Conservation (phyloP, 2,797 vertebrate species). For the Orestias chungarensis region DNA sequence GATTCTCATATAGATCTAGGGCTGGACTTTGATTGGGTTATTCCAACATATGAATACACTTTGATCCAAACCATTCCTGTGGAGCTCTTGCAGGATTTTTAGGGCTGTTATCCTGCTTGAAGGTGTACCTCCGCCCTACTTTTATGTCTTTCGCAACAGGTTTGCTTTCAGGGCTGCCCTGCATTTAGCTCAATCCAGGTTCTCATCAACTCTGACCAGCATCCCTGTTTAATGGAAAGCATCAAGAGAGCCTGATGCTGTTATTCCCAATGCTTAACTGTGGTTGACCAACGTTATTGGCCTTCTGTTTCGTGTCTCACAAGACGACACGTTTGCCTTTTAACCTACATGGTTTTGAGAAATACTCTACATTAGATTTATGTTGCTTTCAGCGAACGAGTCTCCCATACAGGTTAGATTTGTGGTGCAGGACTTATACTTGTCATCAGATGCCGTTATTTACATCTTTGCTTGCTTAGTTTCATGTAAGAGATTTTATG, state of each 20-base stretch:
- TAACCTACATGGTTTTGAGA: background rate
- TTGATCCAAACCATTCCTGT: background rate
- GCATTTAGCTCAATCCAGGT: background rate
- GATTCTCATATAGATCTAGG: background rate
- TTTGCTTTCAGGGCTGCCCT: background rate
- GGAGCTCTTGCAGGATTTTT: background rate
- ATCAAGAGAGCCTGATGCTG: background rate
- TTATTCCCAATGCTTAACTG: background rate
- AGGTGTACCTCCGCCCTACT: background rate
- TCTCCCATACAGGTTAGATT: background rate
- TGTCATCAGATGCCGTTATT: background rate
- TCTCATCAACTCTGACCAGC: background rate
- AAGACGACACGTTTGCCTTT: too few relatives aligned
- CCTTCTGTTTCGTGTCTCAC: too few relatives aligned
- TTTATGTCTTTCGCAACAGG: background rate
- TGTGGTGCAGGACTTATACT: background rate
- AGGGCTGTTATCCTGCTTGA: background rate
- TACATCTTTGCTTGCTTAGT: too few relatives aligned
- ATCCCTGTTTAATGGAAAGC: background rate
- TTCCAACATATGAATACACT: background rate
- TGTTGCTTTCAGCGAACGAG: background rate
- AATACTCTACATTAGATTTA: background rate
- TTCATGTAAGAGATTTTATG: too few relatives aligned
- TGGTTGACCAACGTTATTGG: too few relatives aligned
- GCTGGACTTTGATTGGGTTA: background rate